Conservation (phyloP, 1,140 invertebrate genomes). For the Hylaeus volcanicus region DNA sequence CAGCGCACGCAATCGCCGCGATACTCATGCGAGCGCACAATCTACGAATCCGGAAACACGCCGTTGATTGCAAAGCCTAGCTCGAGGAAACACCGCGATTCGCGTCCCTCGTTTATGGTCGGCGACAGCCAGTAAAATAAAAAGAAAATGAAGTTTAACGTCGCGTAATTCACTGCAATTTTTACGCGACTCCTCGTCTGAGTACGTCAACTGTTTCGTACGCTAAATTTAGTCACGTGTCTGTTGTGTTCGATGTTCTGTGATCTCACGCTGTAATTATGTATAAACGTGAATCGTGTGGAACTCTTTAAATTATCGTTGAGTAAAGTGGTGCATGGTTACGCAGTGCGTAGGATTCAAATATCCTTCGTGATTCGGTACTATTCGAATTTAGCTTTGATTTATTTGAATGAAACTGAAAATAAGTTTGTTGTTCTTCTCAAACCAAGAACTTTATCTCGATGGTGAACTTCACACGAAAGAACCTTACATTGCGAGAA, state of each 20-base stretch:
- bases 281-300: no score
- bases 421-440: constrained; percentile 17
- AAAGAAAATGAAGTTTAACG: background rate
- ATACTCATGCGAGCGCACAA: constrained; percentile 46
- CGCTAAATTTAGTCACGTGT: background rate
- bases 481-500: background rate
- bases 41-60: constrained; percentile 28
- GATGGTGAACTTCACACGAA: background rate
- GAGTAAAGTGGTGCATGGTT: no score
- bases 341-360: no score
- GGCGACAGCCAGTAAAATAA: background rate
- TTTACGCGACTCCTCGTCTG: background rate
- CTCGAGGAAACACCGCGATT: background rate
- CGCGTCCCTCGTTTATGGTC: background rate
- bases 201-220: background rate
- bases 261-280: no score
- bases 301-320: no score
- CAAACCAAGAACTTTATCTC: background rate
- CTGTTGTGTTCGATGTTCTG: background rate
- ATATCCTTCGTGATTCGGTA: no score
- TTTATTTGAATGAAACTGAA: background rate
- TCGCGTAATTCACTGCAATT: background rate
- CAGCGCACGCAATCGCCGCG: background rate
- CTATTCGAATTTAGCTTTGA: no score
- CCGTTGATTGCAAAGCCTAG: constrained; percentile 41